Conservation (phyloP, 2,797 vertebrate genomes). For the Gambelia wislizenii region DNA sequence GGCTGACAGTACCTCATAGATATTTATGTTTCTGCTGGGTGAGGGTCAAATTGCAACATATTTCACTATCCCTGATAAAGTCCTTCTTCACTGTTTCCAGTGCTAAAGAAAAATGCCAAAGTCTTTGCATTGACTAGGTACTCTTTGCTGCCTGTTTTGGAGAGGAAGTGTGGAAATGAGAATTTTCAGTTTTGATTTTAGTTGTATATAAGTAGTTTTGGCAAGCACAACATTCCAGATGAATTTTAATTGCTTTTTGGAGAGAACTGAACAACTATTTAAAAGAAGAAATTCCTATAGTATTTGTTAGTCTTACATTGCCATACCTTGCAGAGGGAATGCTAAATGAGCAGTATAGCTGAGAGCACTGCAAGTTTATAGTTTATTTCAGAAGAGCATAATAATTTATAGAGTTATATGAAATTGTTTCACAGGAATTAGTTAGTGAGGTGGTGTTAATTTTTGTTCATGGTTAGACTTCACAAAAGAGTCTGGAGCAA, state of each 20-base stretch:
- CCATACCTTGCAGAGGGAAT: neutral
- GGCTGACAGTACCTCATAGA: no score
- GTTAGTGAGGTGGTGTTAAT: slow-evolving; percentile 39
- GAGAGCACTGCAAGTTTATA: neutral
- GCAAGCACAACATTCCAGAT: neutral
- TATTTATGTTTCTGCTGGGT: neutral
- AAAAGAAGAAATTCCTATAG: neutral
- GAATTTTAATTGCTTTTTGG: neutral
- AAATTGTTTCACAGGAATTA: neutral
- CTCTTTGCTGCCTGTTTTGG: neutral
- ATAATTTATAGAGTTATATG: slow-evolving; percentile 41
- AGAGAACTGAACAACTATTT: neutral
- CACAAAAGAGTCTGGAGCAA: no score
- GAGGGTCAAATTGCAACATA: neutral
- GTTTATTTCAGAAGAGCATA: slow-evolving; percentile 32
- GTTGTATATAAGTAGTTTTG: neutral
- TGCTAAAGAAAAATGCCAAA: neutral
- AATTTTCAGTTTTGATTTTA: neutral
- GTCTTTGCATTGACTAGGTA: neutral
- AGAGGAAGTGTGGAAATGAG: neutral
- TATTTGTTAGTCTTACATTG: neutral
- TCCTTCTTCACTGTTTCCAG: neutral
- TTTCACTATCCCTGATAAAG: neutral
- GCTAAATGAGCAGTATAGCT: neutral
- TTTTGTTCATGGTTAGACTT: slow-evolving; percentile 51